Evolutionary conservation across 2,797 vertebrate species (phyloP).

Genomic region (Eremophila alpestris): DNA sequence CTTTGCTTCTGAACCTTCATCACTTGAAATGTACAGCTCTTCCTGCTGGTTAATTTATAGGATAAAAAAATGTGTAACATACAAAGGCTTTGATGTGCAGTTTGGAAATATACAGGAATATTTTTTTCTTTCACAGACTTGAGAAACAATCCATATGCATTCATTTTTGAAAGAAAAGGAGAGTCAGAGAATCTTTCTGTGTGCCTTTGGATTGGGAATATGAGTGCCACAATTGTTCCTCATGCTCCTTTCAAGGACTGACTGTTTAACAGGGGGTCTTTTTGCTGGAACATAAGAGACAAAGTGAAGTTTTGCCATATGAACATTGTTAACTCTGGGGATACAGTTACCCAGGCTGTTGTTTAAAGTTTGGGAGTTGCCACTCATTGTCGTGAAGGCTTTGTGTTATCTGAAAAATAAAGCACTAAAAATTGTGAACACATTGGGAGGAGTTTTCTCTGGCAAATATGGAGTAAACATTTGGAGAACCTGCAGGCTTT

Average conservation of each 20-base stretch:
- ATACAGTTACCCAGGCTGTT: not conserved
- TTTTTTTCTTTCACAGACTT: not conserved
- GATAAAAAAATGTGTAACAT: not conserved
- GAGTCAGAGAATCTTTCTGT: not conserved
- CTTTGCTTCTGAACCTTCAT: not conserved
- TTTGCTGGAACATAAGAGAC: not conserved
- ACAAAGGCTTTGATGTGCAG: not conserved
- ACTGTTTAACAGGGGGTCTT: not conserved
- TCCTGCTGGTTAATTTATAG: not conserved
- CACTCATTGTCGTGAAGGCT: not conserved
- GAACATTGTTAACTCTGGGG: not conserved
- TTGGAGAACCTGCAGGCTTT: not conserved
- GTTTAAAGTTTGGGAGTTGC: not conserved
- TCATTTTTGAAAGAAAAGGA: not conserved
- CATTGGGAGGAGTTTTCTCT: not conserved
- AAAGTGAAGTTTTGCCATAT: not conserved
- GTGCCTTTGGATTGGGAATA: not conserved
- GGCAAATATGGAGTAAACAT: not conserved
- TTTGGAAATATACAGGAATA: not conserved
- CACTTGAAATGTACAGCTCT: not conserved
- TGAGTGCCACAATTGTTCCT: accelerated
- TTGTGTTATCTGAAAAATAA: not conserved
- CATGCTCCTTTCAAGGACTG: not conserved
- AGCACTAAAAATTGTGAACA: not conserved
- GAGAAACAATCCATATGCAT: not conserved